phyloP scores from a whole-genome alignment of 2,113 vertebrate species.

The Brienomyrus brachyistius region DNA sequence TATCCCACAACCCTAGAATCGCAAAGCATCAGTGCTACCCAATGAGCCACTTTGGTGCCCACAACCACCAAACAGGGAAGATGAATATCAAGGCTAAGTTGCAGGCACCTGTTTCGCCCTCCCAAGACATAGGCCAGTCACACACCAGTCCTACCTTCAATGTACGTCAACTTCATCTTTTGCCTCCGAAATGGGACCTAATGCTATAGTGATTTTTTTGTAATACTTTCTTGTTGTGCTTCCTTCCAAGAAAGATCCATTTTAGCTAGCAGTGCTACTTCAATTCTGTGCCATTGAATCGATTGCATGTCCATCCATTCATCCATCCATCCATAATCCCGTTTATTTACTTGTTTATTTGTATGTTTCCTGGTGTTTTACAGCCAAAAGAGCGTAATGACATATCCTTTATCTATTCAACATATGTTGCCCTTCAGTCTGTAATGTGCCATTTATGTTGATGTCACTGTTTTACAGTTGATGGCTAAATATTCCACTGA shows the following conservation, averaged over 20 bases:
- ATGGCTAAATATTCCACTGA: neutral
- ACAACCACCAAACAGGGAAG: neutral
- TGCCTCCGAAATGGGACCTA: neutral
- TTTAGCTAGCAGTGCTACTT: neutral
- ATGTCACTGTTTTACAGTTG: neutral
- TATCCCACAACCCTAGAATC: neutral
- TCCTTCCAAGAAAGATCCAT: neutral
- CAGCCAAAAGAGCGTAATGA: neutral
- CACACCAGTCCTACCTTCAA: neutral
- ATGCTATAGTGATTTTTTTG: neutral
- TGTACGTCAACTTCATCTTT: neutral
- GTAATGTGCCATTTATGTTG: neutral
- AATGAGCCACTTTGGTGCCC: neutral
- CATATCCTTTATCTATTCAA: neutral
- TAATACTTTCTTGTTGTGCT: neutral
- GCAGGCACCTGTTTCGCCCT: neutral
- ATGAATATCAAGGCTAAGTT: neutral
- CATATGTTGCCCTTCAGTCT: neutral
- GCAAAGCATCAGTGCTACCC: neutral
- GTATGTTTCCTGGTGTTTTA: neutral
- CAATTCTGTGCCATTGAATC: neutral
- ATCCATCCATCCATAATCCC: neutral
- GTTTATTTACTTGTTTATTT: neutral
- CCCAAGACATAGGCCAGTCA: neutral
- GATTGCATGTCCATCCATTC: neutral